Percentiles rank a stretch among this genome's conserved stretches.
phyloP scores from a whole-genome alignment of 2,888 invertebrate genomes.

The Sipha maydis region DNA sequence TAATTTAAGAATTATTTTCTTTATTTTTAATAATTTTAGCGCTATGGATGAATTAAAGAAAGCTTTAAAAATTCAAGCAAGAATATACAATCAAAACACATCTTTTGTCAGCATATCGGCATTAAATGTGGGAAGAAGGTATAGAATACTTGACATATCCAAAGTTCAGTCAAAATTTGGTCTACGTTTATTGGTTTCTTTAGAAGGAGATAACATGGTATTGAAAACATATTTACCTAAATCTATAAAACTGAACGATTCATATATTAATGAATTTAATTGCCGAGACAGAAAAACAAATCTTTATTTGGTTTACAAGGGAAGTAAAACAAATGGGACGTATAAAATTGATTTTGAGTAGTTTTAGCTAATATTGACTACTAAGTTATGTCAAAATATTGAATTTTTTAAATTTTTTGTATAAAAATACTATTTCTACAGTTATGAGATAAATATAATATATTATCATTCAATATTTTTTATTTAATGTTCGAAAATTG shows the following conservation, averaged over 20 bases:
- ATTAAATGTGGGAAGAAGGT: neutral
- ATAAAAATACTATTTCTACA: neutral
- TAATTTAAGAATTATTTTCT: neutral
- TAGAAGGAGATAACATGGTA: conserved; percentile 12
- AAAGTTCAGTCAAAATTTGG: conserved; percentile 29
- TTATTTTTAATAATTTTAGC: neutral
- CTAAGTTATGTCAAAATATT: neutral
- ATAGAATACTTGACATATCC: conserved; percentile 25
- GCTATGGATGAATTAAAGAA: conserved; percentile 30
- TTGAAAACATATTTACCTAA: conserved; percentile 44
- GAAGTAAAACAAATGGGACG: neutral
- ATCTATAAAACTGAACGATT: conserved; percentile 27
- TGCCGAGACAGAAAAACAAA: neutral
- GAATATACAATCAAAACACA: neutral
- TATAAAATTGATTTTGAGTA: conserved; percentile 39
- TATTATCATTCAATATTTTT: neutral
- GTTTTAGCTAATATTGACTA: neutral
- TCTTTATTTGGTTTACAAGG: conserved; percentile 32
- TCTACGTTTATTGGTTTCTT: conserved; percentile 22
- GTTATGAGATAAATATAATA: neutral
- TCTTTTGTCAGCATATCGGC: conserved; percentile 29
- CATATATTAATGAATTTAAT: conserved; percentile 3
- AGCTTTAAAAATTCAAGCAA: conserved; percentile 17
- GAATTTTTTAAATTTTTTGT: neutral
- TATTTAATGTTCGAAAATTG: neutral